These are phyloP conservation scores for Spialia ferax DNA, from an alignment of 2,888 invertebrate genomes.

Conservation along the genomic window DNA sequence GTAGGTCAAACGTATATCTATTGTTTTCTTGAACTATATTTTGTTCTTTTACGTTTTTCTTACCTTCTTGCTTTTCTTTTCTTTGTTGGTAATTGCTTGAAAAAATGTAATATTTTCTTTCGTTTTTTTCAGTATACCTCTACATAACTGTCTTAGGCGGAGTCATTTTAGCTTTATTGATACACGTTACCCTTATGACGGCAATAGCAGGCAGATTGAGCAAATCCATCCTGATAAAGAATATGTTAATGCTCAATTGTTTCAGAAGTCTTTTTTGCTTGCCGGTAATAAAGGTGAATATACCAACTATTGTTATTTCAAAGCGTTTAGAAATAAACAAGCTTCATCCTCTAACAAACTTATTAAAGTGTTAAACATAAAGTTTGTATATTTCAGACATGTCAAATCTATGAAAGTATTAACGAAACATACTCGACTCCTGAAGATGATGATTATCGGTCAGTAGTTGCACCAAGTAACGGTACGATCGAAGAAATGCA, in stretches of 20 bases:
- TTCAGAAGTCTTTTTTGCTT: slow-evolving; percentile 67
- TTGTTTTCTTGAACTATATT: background rate
- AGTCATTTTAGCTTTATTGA: slow-evolving; percentile 62
- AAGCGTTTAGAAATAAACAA: too few species aligned
- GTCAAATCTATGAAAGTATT: slow-evolving; percentile 58
- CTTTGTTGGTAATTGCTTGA: background rate
- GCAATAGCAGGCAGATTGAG: slow-evolving; percentile 55
- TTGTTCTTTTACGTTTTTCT: background rate
- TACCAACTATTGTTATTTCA: background rate
- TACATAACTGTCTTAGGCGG: slow-evolving; percentile 67
- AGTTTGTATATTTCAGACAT: slow-evolving; percentile 48
- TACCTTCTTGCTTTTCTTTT: background rate
- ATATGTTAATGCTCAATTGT: slow-evolving; percentile 57
- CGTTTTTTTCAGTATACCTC: slow-evolving; percentile 64
- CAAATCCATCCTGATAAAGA: slow-evolving; percentile 57
- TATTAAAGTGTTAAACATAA: too few species aligned
- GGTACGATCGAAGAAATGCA: slow-evolving; percentile 71
- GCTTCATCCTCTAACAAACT: too few species aligned
- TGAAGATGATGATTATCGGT: slow-evolving; percentile 60
- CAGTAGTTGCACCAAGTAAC: slow-evolving; percentile 51
- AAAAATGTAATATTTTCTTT: background rate
- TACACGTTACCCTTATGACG: slow-evolving; percentile 67
- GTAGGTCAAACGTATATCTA: background rate
- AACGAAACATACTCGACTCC: slow-evolving; percentile 60
- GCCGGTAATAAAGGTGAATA: slow-evolving; percentile 66